Evolutionary conservation across 1,140 invertebrate species (phyloP), one percentile per base, ranked within the genome.

Genomic region (Macrotrachela quadricornifera): DNA sequence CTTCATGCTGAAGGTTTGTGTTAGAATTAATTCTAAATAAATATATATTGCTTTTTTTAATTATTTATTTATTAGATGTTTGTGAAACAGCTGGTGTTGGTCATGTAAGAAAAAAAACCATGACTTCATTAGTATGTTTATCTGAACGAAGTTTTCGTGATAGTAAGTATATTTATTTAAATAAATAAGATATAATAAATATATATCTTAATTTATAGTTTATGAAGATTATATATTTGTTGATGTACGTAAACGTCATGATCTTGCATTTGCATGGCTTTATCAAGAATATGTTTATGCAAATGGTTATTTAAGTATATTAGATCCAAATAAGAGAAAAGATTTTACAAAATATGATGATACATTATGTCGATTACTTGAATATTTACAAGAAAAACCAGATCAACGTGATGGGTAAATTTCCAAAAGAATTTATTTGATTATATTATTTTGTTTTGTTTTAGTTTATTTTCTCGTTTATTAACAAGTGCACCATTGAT

Each of bases 401-500:
- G 79, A 82, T 55, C 71, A 75, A 38, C 79, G 76, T 64, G 79
- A 82, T 59, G 59, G 64, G 74, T 76, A 64, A 68, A 66, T 64
- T 61, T 51, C 58, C 60, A 30, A 18, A n/a, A 30, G 36, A 17
- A n/a, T n/a, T n/a, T 46, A 46, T 46, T 51, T 55, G 39, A 44
- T 16, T 45, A 21, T 14, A 21, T 51, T 30, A 41, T 54, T 47
- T 45, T 48, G n/a, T 47, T 21, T 56, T 55, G 56, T 59, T 64
- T 42, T 59, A 77, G 77, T 54, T 62, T 85, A 39, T 69, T 83
- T 46, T 75, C 77, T 30, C 78, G 82, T 55, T 70, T 97, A n/a
- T 84, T 90, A 61, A 69, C 87, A 1, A 88, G 96, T 71, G 79
- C 82, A 1, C 91, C 92, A 1, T 65, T 82, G 16, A 75, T 97